Base-by-base conservation (phyloP, 1,140 invertebrate species). In the Frieseomelitta varia region DNA sequence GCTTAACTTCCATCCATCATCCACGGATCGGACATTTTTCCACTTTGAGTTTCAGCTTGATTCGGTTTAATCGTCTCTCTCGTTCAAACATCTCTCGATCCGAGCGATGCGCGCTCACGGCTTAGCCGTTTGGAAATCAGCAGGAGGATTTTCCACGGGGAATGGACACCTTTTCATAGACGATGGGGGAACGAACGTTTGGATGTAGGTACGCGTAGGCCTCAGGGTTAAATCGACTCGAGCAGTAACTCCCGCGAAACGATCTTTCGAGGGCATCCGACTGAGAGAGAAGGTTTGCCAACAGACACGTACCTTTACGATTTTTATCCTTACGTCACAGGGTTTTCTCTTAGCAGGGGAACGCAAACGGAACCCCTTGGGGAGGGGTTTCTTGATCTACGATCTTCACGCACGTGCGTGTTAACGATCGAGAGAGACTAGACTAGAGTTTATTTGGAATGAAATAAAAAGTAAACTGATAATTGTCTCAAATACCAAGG, bases 151-250 rank as follows among this genome's bases (percentile, higher is more conserved):
- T 3, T 11, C 58, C 0, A n/a, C 39, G 24, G 10, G 24, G 0
- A 12, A 61, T n/a, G 12, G 0, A 12, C 2, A 4, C 11, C 11
- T 61, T 12, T 21, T 0, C 2, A n/a, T 2, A 3, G 24, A 24
- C 24, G 24, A 61, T 0, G 0, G 24, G 11, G 1, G 15, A 11
- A n/a, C 24, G 58, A 61, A 3, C n/a, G 11, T 24, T 24, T 12
- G 56, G 0, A 24, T 12, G 56, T 58, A 21, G 2, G 21, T 58
- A 10, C 56, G 3, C 21, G 56, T 47, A 8, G 39, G 39, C 6
- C n/a, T 51, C 24, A 12, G 24, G n/a, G 47, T 53, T 72, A 27
- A 53, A 72, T 47, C 47, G 69, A 72, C 69, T 53, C 39, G 69
- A 27, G 47, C 69, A n/a, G 69, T 14, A 17, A 19, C 69, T 72